Evolutionary conservation across 2,797 vertebrate genomes (phyloP), one percentile per base, ranked within the genome.

Genomic region (Etheostoma nigrum): DNA sequence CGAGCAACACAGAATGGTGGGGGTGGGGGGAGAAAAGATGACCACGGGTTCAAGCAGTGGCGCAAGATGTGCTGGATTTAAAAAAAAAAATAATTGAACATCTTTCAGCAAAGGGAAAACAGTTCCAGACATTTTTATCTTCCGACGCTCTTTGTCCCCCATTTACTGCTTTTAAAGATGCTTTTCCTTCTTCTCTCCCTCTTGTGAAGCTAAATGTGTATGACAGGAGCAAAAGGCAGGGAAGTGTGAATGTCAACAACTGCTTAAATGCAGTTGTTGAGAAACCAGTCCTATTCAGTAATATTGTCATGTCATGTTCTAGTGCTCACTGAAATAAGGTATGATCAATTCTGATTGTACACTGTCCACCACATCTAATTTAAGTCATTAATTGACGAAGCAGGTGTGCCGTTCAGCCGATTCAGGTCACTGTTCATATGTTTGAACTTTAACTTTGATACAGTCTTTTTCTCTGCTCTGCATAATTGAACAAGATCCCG

Each of bases 191-290:
- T 52, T 30, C n/a, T 75, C 45, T 74, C 58, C 48, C 44, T 79
- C 30, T 67, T 44, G 71, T 81, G 76, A 80, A 55, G 72, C 65
- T 79, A 82, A 91, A 83, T 52, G 72, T 81, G 80, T 69, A 67
- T 79, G 86, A 86, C 70, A 51, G 75, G 21, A 66, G 81, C 71
- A 58, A 87, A 84, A 88, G 61, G 52, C 61, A 47, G 44, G 45
- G 12, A 60, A 86, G 60, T 54, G 21, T 83, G 83, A 86, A 89
- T 82, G 81, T 86, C 88, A 89, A 81, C 81, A 87, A 81, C 76
- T 19, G 45, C 81, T 87, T 89, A 77, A 86, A 84, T 6, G 25
- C 67, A 67, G 65, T 73, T 67, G 65, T 40, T 51, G 36, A 72
- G 69, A 67, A 71, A 62, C 75, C 58, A 61, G n/a, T 72, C 85